A percentile compares a stretch with the other conserved stretches of the same genome.
Conservation (phyloP, 2,797 vertebrate species). For the Parauchenoglanis punctatus region DNA sequence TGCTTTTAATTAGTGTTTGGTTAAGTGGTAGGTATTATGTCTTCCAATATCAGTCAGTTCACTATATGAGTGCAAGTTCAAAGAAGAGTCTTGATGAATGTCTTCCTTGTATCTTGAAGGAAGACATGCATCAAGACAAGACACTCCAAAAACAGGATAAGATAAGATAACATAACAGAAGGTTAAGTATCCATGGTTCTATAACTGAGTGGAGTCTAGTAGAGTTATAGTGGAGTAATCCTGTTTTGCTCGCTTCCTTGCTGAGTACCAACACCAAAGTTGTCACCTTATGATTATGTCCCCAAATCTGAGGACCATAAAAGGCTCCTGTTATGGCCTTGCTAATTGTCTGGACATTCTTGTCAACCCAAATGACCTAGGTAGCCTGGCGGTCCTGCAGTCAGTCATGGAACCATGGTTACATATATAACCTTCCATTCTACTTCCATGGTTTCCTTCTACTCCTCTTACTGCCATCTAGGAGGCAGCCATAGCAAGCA, state of each 20-base stretch:
- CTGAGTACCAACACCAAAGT: neutral
- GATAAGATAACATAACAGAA: neutral
- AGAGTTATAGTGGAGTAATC: neutral
- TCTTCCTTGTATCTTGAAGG: neutral
- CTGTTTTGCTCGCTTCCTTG: neutral
- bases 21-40: neutral
- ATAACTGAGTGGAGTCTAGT: neutral
- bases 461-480: neutral
- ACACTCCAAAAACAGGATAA: neutral
- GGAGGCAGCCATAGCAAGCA: neutral
- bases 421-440: neutral
- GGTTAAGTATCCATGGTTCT: neutral
- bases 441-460: neutral
- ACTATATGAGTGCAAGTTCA: neutral
- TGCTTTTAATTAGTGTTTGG: neutral
- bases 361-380: neutral
- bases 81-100: conserved; percentile 2
- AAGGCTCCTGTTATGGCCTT: neutral
- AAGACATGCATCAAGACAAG: neutral
- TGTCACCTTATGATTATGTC: neutral
- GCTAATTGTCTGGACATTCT: neutral
- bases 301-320: neutral
- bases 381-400: neutral
- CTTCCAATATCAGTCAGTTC: neutral
- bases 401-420: neutral